phyloP scores from a whole-genome alignment of 53 echinoderm and acorn worm genomes.

The Stichopus horrens region DNA sequence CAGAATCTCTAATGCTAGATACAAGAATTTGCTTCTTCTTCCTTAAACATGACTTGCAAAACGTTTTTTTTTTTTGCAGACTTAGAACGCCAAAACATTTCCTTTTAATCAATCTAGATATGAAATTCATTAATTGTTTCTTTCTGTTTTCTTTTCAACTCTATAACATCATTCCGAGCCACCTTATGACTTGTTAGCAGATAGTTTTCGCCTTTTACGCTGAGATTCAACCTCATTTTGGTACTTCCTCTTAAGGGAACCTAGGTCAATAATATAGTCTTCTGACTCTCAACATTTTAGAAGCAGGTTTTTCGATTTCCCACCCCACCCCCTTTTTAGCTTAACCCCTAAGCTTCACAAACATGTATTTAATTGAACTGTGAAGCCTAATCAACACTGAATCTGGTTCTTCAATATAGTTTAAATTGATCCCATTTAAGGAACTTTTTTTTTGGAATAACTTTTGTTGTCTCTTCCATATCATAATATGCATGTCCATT shows the following conservation, averaged over 20 bases:
- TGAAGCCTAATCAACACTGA: too few relatives aligned
- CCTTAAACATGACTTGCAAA: neutral
- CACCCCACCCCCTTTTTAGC: neutral
- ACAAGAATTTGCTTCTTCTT: neutral
- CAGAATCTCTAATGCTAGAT: neutral
- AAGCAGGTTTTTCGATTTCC: neutral
- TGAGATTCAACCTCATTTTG: neutral
- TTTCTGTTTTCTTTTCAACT: slow-evolving; percentile 15
- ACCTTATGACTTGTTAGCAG: too few relatives aligned
- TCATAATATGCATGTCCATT: too few relatives aligned
- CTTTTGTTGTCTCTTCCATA: too few relatives aligned
- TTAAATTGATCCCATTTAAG: too few relatives aligned
- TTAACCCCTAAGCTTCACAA: neutral
- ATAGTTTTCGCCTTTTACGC: too few relatives aligned
- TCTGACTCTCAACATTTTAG: neutral
- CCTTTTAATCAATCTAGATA: slow-evolving; percentile 17
- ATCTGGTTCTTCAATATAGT: too few relatives aligned
- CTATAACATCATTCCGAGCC: too few relatives aligned
- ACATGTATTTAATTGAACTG: neutral
- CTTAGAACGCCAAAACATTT: slow-evolving; percentile 14
- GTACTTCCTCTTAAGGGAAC: neutral
- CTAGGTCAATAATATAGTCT: neutral
- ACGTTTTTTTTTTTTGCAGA: neutral
- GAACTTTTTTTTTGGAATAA: too few relatives aligned
- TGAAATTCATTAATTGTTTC: neutral